A percentile compares a stretch with the other conserved stretches of the same genome.
phyloP scores from a whole-genome alignment of 2,797 vertebrate genomes.

The Macropodus opercularis region DNA sequence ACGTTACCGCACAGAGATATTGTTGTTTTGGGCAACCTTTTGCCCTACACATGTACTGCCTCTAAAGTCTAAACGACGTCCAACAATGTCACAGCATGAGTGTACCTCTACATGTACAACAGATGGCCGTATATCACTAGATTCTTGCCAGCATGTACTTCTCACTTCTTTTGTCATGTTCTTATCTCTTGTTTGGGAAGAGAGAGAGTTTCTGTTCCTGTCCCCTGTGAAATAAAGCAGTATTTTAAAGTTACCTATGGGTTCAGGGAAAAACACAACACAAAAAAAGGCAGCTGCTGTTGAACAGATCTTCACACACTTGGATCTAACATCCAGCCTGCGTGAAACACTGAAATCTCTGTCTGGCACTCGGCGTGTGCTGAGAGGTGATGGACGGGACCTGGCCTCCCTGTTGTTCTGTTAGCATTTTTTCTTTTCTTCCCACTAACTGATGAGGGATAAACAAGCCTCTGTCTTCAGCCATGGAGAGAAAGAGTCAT shows the following conservation, averaged over 20 bases:
- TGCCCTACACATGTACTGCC: background rate
- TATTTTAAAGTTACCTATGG: constrained; percentile 47
- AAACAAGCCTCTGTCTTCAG: constrained; percentile 36
- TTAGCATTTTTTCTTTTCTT: constrained; percentile 54
- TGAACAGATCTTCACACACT: constrained; percentile 37
- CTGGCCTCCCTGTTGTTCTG: constrained; percentile 69
- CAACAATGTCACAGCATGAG: constrained; percentile 3
- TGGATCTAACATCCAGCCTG: constrained; percentile 42
- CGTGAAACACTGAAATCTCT: constrained; percentile 42
- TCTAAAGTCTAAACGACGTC: constrained; percentile 8
- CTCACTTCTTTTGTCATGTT: constrained; percentile 32
- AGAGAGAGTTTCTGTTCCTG: constrained; percentile 57
- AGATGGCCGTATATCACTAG: background rate
- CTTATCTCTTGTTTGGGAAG: constrained; percentile 45
- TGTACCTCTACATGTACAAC: constrained; percentile 1
- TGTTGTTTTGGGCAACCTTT: constrained; percentile 16
- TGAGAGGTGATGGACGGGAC: constrained; percentile 69
- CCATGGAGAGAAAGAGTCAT: constrained; percentile 24
- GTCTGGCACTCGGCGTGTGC: constrained; percentile 52
- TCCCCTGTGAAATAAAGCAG: constrained; percentile 49
- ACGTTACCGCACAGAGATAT: constrained; percentile 9
- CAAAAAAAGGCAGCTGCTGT: constrained; percentile 40
- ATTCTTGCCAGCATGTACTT: constrained; percentile 27
- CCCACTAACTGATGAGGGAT: constrained; percentile 57
- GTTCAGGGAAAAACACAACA: constrained; percentile 25